Base-by-base conservation (phyloP, 2,888 invertebrate genomes). In the Stenodera caucasica region DNA sequence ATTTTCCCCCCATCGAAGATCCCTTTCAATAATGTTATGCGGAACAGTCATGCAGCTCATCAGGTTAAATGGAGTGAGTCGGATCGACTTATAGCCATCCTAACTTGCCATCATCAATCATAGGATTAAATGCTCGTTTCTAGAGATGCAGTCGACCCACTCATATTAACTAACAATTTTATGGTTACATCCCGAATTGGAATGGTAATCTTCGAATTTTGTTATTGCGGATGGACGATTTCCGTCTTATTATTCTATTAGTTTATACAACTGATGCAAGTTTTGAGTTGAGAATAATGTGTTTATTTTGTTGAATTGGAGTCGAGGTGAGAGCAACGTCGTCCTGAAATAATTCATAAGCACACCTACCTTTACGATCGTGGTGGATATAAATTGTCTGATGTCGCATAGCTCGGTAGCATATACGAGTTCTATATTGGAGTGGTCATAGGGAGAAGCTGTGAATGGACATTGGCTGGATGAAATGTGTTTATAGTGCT, bases 51-150 rank as follows among this genome's bases (percentile, higher is more conserved):
- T 75, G 75, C 77, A 75, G 76, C 78, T 77, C 78, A 77, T 80
- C 79, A 77, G 72, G 78, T 77, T 79, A 79, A 80, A 80, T 79
- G 80, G 80, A 74, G 76, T 77, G 78, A 72, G 75, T 75, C 80
- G 77, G 78, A 80, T 80, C 77, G 77, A 77, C 77, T 78, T 78
- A 76, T 76, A 72, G 72, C 76, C 74, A 68, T 67, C 68, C 72
- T 73, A 75, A 76, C 74, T 74, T 71, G 76, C 73, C 65, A 71
- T 73, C 77, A 77, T 78, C 77, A 77, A 77, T 78, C 78, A 78
- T 71, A 65, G 77, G 77, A 77, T 78, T 78, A 78, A 75, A 74
- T 66, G 76, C 73, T 73, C 72, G 72, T 75, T 75, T 69, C 70
- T 73, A 68, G 72, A 74, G 73, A 75, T 70, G 72, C 71, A 72